phyloP scores from a whole-genome alignment of 2,888 invertebrate genomes.

The Pyrocoelia pectoralis region DNA sequence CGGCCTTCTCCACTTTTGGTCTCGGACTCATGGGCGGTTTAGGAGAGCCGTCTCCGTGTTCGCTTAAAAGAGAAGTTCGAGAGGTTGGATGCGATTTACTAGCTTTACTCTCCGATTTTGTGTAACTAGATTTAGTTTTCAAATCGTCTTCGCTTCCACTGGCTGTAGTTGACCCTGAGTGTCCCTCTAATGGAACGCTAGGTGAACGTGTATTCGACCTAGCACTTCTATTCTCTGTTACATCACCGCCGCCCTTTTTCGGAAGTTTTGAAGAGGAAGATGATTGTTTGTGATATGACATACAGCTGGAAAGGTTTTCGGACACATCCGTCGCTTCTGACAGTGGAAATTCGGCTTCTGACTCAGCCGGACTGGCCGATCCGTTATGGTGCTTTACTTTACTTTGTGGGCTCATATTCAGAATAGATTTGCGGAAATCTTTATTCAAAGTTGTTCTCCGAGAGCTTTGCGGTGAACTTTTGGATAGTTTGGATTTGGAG shows the following conservation, averaged over 20 bases:
- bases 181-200: conserved; percentile 56
- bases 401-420: conserved; percentile 69
- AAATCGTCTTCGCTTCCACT: conserved; percentile 56
- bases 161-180: conserved; percentile 47
- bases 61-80: conserved; percentile 62
- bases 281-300: conserved; percentile 47
- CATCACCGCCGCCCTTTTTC: conserved; percentile 45
- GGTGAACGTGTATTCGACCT: conserved; percentile 55
- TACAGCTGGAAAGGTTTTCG: conserved; percentile 53
- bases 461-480: conserved; percentile 61
- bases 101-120: conserved; percentile 40
- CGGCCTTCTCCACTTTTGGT: conserved; percentile 61
- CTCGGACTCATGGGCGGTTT: conserved; percentile 63
- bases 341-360: conserved; percentile 60
- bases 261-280: conserved; percentile 50
- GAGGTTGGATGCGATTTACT: conserved; percentile 53
- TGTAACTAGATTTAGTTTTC: conserved; percentile 44
- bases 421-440: conserved; percentile 76
- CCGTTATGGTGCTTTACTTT: conserved; percentile 56
- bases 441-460: conserved; percentile 68
- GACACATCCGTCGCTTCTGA: conserved; percentile 59
- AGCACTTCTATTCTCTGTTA: conserved; percentile 37
- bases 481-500: conserved; percentile 46
- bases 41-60: conserved; percentile 66
- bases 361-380: conserved; percentile 61